Percentiles rank a stretch among this genome's conserved stretches.
These are phyloP conservation scores for Paramormyrops kingsleyae DNA, from an alignment of 2,113 vertebrate genomes.

Conservation along the genomic window DNA sequence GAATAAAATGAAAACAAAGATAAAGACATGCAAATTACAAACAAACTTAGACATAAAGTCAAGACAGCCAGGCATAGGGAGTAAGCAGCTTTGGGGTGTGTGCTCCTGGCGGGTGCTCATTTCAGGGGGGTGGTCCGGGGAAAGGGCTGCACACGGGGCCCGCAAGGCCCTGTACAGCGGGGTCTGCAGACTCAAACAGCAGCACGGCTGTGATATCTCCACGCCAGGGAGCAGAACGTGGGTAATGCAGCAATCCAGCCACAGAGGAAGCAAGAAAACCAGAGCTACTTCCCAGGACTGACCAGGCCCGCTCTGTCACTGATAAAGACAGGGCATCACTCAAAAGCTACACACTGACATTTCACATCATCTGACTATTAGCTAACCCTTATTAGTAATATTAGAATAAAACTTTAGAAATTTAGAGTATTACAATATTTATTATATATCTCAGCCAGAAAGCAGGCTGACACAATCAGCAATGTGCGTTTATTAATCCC, in stretches of 20 bases:
- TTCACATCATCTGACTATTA: background rate
- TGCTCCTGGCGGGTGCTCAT: background rate
- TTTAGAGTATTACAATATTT: background rate
- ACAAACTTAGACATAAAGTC: background rate
- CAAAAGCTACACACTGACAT: background rate
- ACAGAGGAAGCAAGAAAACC: no score
- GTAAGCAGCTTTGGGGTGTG: background rate
- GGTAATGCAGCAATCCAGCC: no score
- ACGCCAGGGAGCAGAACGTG: no score
- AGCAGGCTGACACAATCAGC: background rate
- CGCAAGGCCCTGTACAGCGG: no score
- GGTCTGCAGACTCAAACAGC: no score
- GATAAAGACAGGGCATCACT: background rate
- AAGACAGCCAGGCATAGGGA: background rate
- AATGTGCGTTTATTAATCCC: background rate
- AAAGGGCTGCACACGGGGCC: no score
- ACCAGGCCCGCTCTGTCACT: background rate
- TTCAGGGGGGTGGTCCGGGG: no score
- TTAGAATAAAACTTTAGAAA: no score
- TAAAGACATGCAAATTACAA: background rate
- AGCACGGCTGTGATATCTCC: no score
- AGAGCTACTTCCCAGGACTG: background rate
- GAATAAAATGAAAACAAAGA: background rate
- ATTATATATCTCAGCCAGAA: background rate
- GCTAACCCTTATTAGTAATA: background rate